Base-by-base conservation (phyloP, 2,888 invertebrate genomes). In the Odontothrips loti region DNA sequence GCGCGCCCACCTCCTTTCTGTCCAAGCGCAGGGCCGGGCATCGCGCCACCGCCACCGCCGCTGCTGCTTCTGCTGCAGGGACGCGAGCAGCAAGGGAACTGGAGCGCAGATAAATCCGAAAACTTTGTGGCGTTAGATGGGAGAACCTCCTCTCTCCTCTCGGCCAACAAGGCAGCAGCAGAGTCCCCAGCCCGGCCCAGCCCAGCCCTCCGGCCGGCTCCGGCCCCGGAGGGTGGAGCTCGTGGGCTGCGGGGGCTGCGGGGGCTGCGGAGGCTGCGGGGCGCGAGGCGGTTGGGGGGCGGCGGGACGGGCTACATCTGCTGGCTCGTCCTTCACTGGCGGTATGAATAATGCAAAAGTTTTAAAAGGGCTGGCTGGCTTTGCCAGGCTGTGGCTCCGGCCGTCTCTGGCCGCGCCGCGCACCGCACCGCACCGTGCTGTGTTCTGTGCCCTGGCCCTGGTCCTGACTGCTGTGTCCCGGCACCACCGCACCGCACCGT, bases 41-140 rank as follows among this genome's bases (percentile, higher is more conserved):
- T n/a, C n/a, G n/a, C 34, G 34, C 3, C 34, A 2, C 3, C 34
- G 34, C 34, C 34, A 6, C 34, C 34, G 6, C 34, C 34, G 34
- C 34, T 43, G 34, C 34, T 43, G 34, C 34, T 6, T 2, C 34
- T 6, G 34, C 34, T 43, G 34, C 34, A 43, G 51, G 20, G 51
- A 17, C 58, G n/a, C n/a, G 58, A 17, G 58, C 58, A n/a, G 81
- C 63, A 79, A 80, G 47, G 29, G 79, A 15, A 80, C 29, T n/a
- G 80, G 80, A 80, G 79, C 48, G 58, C 43, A 79, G 68, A 75
- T 75, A 75, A 75, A 75, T 23, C 27, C 68, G 68, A 27, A 75
- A 75, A 75, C 68, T 75, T 27, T 58, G 58, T 58, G 58, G 58
- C 58, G 58, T 58, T n/a, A 58, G 34, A 43, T 43, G 34, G 34